Evolutionary conservation across 2,797 vertebrate genomes (phyloP), one percentile per base, ranked within the genome.

Genomic region (Phataginus tricuspis): DNA sequence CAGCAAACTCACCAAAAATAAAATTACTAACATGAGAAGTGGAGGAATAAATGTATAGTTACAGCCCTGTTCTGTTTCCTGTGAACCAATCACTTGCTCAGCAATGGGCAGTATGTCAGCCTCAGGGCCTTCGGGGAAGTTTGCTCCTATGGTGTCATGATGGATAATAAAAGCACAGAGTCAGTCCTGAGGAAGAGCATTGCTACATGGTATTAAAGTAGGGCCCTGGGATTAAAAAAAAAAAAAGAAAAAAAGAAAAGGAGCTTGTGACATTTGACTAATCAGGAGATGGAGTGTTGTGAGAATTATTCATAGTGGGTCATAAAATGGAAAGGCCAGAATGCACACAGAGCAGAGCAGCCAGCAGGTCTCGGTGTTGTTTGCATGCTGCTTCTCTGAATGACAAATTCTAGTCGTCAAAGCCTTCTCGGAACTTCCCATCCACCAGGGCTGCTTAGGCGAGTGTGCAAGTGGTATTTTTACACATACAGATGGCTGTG

Each of bases 131-230:
- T 79, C n/a, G 64, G 74, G 91, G 90, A 84, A 66, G 34, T 10
- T 7, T 2, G 45, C 25, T 64, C 75, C 63, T 31, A 1, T n/a
- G 31, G 91, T 63, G 21, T 83, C 49, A 7, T 31, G 9, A 85
- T 71, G 45, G 37, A 29, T 69, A 88, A 93, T 68, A 77, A 92
- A 97, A 85, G 77, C 14, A 18, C 27, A 72, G 86, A 84, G 37
- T 91, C 59, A 84, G 37, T 91, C 59, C 57, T 3, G 37, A 42
- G 74, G 80, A 87, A 82, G 3, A 88, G 12, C 59, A 37, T 53
- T 25, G 10, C 63, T 75, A 51, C 74, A 27, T 15, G 8, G 7
- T 45, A 49, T 88, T 95, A 31, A 74, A 78, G n/a, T 29, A 21
- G 55, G 27, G 71, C 68, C 18, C n/a, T 21, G 37, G 37, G 39